phyloP scores from a whole-genome alignment of 1,140 invertebrate species.

The Conus ventricosus region DNA sequence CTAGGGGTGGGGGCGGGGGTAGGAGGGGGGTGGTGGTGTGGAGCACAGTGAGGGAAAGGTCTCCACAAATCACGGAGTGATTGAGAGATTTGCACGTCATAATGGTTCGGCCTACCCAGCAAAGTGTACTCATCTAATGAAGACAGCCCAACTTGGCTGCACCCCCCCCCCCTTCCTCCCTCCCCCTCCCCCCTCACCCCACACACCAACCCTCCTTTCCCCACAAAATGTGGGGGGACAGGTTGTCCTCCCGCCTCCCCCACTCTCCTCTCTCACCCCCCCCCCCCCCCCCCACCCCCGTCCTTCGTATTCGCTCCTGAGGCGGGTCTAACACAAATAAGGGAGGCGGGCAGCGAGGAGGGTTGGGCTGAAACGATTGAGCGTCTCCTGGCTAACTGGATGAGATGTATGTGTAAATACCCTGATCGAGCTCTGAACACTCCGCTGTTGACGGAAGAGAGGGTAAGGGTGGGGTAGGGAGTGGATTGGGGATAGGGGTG shows the following conservation, averaged over 20 bases:
- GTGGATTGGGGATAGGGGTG: no score
- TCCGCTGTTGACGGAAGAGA: background rate
- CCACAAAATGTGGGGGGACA: background rate
- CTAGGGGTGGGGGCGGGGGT: no score
- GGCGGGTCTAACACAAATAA: conserved; percentile 9
- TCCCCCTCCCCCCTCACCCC: background rate
- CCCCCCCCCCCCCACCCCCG: background rate
- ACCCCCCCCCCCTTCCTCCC: background rate
- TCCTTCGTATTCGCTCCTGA: background rate
- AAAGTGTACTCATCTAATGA: conserved; percentile 10
- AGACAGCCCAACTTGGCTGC: background rate
- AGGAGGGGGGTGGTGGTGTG: background rate
- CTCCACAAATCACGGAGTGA: background rate
- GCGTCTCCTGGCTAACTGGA: background rate
- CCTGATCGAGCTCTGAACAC: background rate
- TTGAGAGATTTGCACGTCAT: conserved; percentile 28
- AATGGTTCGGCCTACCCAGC: background rate
- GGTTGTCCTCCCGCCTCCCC: no score
- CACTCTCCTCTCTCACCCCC: background rate
- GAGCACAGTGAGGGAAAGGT: background rate
- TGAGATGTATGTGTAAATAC: conserved; percentile 21
- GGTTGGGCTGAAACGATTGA: background rate
- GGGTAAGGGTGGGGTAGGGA: background rate
- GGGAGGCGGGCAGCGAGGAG: background rate
- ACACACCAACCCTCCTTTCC: background rate